phyloP scores from a whole-genome alignment of 2,113 vertebrate genomes.

The Cynopterus brachyotis region DNA sequence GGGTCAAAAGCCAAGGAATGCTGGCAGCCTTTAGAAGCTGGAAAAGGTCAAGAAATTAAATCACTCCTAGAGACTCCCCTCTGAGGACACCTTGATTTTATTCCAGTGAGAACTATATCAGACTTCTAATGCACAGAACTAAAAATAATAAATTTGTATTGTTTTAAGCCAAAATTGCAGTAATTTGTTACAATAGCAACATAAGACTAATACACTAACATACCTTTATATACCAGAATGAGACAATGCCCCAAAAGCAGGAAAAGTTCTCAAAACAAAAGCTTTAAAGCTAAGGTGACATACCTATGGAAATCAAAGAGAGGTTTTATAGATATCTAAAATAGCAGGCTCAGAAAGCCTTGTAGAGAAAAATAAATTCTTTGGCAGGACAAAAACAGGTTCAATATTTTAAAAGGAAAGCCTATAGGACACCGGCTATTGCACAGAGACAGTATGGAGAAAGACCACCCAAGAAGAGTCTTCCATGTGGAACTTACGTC shows the following conservation, averaged over 20 bases:
- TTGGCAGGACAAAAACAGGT: not conserved
- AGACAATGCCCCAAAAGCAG: not conserved
- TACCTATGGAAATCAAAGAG: not conserved
- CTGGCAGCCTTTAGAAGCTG: not conserved
- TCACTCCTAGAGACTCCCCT: not conserved
- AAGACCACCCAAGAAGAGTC: rapidly evolving
- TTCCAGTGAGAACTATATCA: not conserved
- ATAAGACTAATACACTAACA: not conserved
- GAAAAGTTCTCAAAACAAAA: not conserved
- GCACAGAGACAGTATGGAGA: not conserved
- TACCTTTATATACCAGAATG: not conserved
- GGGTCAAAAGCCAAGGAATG: not conserved
- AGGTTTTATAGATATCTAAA: not conserved
- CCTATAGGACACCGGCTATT: not conserved
- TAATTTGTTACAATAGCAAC: not conserved
- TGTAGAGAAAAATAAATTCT: not conserved
- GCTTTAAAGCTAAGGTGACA: not conserved
- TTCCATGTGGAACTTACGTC: conserved; percentile 88
- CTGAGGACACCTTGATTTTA: not conserved
- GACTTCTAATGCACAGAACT: not conserved
- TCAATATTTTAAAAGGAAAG: not conserved
- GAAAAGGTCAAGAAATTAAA: not conserved
- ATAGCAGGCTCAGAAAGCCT: not conserved
- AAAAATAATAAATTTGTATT: not conserved
- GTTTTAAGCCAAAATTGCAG: not conserved